These are phyloP conservation scores for Acyrthosiphon pisum DNA, from an alignment of 1,140 invertebrate species.

Conservation along the genomic window DNA sequence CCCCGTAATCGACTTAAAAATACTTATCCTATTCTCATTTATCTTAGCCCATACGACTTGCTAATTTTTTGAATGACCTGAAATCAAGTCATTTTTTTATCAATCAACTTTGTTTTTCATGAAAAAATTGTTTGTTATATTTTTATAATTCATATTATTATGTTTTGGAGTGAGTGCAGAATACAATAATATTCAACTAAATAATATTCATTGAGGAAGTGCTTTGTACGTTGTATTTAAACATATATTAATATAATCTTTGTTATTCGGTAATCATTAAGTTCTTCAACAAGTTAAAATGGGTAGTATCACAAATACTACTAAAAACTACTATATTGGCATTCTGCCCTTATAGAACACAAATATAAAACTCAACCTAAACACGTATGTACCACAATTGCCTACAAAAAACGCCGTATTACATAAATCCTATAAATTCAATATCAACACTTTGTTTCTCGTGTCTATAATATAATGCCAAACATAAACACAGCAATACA, in stretches of 20 bases:
- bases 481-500: background rate
- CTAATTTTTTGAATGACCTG: background rate
- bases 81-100: background rate
- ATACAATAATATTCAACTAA: background rate
- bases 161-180: background rate
- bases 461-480: background rate
- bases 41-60: background rate
- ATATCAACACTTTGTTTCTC: background rate
- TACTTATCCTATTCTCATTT: background rate
- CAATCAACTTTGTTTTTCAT: background rate
- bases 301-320: background rate
- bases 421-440: background rate
- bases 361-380: background rate
- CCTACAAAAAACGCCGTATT: constrained; percentile 34
- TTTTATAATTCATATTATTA: background rate
- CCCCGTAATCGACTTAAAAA: background rate
- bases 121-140: background rate
- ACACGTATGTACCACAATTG: constrained; percentile 47
- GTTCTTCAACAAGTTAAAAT: constrained; percentile 10
- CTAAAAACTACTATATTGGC: constrained; percentile 1
- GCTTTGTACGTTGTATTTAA: background rate
- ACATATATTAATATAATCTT: background rate
- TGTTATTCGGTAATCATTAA: background rate
- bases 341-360: background rate
- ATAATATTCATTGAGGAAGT: background rate